Conservation (phyloP, 2,113 vertebrate genomes). For the Campylomormyrus tamandua region DNA sequence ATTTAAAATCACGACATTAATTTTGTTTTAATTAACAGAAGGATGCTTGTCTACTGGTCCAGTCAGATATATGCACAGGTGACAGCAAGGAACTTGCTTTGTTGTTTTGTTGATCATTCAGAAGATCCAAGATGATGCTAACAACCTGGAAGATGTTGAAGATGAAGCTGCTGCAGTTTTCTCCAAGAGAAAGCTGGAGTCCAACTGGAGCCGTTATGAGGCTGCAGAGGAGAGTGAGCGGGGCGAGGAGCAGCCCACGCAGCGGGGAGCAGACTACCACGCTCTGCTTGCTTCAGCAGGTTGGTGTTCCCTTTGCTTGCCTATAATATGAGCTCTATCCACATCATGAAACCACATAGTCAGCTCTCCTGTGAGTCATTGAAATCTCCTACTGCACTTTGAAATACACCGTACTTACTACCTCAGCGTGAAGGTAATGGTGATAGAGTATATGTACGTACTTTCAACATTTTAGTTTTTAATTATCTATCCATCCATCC, state of each 20-base stretch:
- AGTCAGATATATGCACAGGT: not conserved
- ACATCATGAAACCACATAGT: not conserved
- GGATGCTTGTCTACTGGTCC: not conserved
- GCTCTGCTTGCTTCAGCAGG: conserved; percentile 75
- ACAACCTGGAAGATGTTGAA: conserved; percentile 49
- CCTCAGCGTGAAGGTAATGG: not conserved
- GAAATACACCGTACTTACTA: not conserved
- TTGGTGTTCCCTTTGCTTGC: conserved; percentile 40
- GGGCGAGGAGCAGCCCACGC: conserved; percentile 55
- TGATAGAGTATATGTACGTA: not conserved
- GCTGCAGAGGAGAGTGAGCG: conserved; percentile 60
- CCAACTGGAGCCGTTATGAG: conserved; percentile 85
- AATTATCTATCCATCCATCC: not conserved
- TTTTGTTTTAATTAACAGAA: not conserved
- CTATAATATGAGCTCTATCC: not conserved
- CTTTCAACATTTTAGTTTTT: not conserved
- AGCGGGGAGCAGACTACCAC: conserved; percentile 79
- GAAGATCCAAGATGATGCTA: conserved; percentile 52
- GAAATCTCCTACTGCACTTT: not conserved
- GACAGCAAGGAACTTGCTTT: not conserved
- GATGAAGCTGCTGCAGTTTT: conserved; percentile 53
- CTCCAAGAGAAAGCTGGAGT: conserved; percentile 78
- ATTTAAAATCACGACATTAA: not conserved
- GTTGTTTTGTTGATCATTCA: not conserved
- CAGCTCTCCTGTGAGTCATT: not conserved